Evolutionary conservation across 2,888 invertebrate genomes (phyloP).

Genomic region (Dinocampus coccinellae): DNA sequence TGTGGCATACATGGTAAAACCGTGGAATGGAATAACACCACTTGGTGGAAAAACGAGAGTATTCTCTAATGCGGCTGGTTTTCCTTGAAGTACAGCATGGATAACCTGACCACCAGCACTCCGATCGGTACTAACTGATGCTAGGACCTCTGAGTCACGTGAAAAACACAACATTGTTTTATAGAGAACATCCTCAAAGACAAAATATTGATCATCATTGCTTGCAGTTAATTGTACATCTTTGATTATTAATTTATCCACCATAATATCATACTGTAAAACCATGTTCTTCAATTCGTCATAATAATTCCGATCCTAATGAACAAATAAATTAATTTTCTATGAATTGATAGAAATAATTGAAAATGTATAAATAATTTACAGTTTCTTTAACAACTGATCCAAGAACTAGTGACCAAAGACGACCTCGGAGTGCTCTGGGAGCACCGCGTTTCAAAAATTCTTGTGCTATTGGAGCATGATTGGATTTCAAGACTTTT

Average conservation of each 20-base stretch:
- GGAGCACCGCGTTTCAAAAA: constrained; percentile 90
- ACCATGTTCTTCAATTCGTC: constrained; percentile 85
- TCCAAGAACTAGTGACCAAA: constrained; percentile 91
- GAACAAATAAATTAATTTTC: background rate
- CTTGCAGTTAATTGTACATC: constrained; percentile 96
- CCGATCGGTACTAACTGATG: constrained; percentile 75
- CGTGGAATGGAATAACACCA: constrained; percentile 96
- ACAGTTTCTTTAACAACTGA: constrained; percentile 81
- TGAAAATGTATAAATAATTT: constrained; percentile 48
- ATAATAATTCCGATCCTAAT: constrained; percentile 82
- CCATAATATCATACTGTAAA: constrained; percentile 89
- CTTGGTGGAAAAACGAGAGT: constrained; percentile 90
- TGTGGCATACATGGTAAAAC: constrained; percentile 97
- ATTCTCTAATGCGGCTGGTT: constrained; percentile 76
- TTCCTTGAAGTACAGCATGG: constrained; percentile 82
- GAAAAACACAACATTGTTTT: constrained; percentile 94
- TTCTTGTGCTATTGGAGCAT: constrained; percentile 91
- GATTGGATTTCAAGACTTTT: constrained; percentile 81
- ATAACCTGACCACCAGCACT: constrained; percentile 74
- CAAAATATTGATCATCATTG: constrained; percentile 98
- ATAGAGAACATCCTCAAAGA: constrained; percentile 95
- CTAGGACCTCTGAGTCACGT: constrained; percentile 85
- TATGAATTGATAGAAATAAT: background rate
- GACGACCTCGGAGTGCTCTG: constrained; percentile 80
- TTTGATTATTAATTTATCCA: constrained; percentile 95